Base-by-base conservation (phyloP, 2,797 vertebrate genomes). In the Geotrypetes seraphini region DNA sequence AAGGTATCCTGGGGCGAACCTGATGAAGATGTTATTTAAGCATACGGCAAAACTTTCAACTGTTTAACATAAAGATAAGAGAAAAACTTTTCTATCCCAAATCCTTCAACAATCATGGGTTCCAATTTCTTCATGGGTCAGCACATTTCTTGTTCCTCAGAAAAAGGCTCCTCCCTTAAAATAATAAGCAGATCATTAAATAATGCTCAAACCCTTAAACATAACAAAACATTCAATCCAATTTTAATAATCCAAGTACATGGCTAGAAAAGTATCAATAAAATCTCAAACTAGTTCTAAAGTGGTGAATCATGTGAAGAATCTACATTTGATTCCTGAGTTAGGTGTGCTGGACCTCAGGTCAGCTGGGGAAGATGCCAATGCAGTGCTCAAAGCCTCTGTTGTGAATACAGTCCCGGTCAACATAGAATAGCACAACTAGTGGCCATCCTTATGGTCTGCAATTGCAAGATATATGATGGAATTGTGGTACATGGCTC, bases 21-120 rank as follows among this genome's bases (percentile, higher is more conserved):
- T 92, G 91, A 96, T 93, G 89, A 93, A 92, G 89, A 95, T 80
- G 89, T 90, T 86, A 91, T 90, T 79, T 74, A 83, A 91, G 89
- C 92, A 93, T 88, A 95, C 76, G 90, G 91, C 78, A 75, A 79
- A 92, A 88, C 89, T 78, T 79, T 83, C 82, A 75, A 87, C 91
- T 95, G 89, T 90, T 85, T 81, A 84, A 83, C 73, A 81, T 58
- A 76, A 75, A 78, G 83, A 75, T 85, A 53, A 72, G 73, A 71
- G 60, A 63, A 70, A 71, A 76, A 77, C 62, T 68, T 71, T 68
- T 42, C 64, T 61, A 87, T 76, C 65, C 72, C 75, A 66, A 72
- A 78, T 83, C 76, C 79, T 85, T 84, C 79, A 83, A 86, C 78
- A 91, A 77, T 78, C 81, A 78, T 66, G 75, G 82, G 81, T 84